A percentile compares a stretch with the other conserved stretches of the same genome.
These are phyloP conservation scores for Bombylius major DNA, from an alignment of 2,888 invertebrate genomes.

Conservation along the genomic window DNA sequence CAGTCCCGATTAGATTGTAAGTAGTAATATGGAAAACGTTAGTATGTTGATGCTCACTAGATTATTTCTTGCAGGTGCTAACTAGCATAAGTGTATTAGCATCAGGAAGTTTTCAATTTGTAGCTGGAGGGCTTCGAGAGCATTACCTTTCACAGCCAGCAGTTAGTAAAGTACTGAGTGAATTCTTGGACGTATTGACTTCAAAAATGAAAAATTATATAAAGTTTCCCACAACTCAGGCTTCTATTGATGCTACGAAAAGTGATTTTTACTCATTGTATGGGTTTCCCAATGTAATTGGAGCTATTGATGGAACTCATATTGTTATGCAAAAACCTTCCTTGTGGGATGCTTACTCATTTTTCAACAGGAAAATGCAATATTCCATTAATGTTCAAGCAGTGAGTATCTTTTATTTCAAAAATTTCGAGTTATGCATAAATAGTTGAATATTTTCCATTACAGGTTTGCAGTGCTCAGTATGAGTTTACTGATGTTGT, in stretches of 20 bases:
- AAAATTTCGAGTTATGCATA: not conserved
- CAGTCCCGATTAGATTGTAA: not conserved
- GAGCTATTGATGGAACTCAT: not conserved
- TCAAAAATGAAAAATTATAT: not conserved
- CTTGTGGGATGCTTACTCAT: not conserved
- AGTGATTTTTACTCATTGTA: not conserved
- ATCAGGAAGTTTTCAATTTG: not conserved
- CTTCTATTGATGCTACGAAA: not conserved
- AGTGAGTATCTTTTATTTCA: not conserved
- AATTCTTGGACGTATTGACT: not conserved
- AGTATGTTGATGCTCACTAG: too few species aligned
- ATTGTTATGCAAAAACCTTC: not conserved
- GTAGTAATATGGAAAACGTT: not conserved
- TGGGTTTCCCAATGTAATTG: not conserved
- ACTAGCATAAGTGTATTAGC: not conserved
- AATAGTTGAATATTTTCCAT: not conserved
- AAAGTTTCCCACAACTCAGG: not conserved
- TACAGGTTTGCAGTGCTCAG: not conserved
- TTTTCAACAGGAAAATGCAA: not conserved
- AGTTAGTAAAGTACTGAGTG: not conserved
- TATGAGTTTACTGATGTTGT: not conserved
- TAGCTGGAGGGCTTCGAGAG: not conserved
- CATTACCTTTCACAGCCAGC: not conserved
- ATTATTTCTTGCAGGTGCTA: not conserved
- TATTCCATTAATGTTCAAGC: not conserved